Percentiles rank a stretch among this genome's conserved stretches.
These are phyloP conservation scores for Ornithoptera alexandrae DNA, from an alignment of 2,888 invertebrate species.

Conservation along the genomic window DNA sequence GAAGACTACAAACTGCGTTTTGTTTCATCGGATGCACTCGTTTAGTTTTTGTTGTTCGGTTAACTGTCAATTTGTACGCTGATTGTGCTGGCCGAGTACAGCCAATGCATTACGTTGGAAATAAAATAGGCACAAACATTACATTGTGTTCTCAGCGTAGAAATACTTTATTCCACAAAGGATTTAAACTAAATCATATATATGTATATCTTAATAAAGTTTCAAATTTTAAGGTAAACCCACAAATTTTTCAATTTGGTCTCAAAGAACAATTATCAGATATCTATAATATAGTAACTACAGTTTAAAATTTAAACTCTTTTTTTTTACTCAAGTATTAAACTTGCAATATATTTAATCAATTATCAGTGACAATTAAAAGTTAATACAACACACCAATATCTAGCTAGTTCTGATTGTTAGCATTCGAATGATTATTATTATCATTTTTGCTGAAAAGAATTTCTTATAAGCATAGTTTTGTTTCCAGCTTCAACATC, in stretches of 20 bases:
- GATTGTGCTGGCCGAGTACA: conserved; percentile 10
- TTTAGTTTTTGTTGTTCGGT: conserved; percentile 23
- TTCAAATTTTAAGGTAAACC: too few species aligned
- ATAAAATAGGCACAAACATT: conserved; percentile 5
- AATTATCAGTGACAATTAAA: too few species aligned
- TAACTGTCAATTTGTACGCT: conserved; percentile 27
- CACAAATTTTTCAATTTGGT: too few species aligned
- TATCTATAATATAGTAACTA: too few species aligned
- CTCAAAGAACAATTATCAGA: too few species aligned
- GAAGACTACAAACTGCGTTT: conserved; percentile 16
- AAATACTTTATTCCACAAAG: background rate
- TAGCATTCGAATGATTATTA: background rate
- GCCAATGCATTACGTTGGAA: conserved; percentile 14
- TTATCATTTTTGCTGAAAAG: background rate
- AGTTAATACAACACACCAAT: conserved; percentile 3
- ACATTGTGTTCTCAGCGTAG: conserved; percentile 6
- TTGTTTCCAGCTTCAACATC: background rate
- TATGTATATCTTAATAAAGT: too few species aligned
- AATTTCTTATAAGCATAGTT: background rate
- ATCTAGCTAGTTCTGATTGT: background rate
- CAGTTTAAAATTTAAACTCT: too few species aligned
- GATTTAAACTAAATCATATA: too few species aligned
- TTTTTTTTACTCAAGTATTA: too few species aligned
- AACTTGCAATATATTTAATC: too few species aligned
- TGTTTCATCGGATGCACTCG: conserved; percentile 21